Evolutionary conservation across 1,140 invertebrate species (phyloP), one percentile per base, ranked within the genome.

Genomic region (Bombus consobrinus): DNA sequence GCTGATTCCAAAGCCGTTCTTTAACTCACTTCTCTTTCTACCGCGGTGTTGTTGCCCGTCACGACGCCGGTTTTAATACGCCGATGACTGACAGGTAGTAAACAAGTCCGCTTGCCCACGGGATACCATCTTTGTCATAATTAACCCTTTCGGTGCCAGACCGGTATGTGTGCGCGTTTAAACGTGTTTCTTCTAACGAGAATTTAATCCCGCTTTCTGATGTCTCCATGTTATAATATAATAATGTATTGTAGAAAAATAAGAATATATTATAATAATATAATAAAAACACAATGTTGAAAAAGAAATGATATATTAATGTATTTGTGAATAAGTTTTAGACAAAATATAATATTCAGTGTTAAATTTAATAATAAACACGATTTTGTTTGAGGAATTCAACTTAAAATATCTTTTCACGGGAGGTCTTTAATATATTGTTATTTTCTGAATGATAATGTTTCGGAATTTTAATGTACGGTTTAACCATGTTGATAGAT

Each of bases 71-170:
- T 57, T 53, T 81, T 77, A 79, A 76, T 81, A 69, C 72, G 74
- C 78, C 78, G 81, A 87, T 89, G 86, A 89, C 76, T 87, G 88
- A 89, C 88, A 84, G 86, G 76, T 87, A 89, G 88, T 89, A 89
- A 89, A 89, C 88, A 89, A 82, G 80, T 86, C 68, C 28, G 66
- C 66, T 71, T 73, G 62, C 73, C 78, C 85, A 77, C 64, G 57
- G 85, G 84, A 85, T 85, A 85, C 83, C 83, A 85, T 85, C 76
- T 85, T 85, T 72, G 83, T 85, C 83, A 59, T 85, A 85, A 85
- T 86, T 81, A 81, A 82, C 78, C 75, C 72, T 82, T 82, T 86
- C 77, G 43, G 78, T 86, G 72, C 71, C 78, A 74, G 59, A 15
- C 71, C 59, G 57, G 84, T 86, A 75, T 82, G 79, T 43, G 79